phyloP scores from a whole-genome alignment of 2,797 vertebrate species.

The Neoniphon sammara region DNA sequence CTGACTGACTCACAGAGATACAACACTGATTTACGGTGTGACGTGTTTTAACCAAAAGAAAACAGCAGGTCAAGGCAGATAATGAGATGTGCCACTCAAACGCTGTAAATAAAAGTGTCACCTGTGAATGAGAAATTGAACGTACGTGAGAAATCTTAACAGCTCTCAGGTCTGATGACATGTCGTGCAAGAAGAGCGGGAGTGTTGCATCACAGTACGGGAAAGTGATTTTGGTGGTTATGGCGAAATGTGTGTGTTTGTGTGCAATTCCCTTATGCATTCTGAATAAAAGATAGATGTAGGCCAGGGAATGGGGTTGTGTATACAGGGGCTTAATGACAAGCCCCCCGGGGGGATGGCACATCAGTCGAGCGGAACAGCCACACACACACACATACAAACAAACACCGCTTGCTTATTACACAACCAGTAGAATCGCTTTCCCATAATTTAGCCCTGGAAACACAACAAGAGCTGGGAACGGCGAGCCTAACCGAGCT shows the following conservation, averaged over 20 bases:
- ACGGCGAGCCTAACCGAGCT: conserved; percentile 48
- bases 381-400: conserved; percentile 41
- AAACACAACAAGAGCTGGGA: conserved; percentile 53
- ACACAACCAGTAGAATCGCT: conserved; percentile 51
- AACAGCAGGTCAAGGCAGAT: conserved; percentile 25
- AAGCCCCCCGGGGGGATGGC: conserved; percentile 66
- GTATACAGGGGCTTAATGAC: conserved; percentile 73
- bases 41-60: conserved; percentile 46
- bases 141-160: conserved; percentile 1
- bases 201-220: conserved; percentile 61
- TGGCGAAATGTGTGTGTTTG: conserved; percentile 16
- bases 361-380: conserved; percentile 64
- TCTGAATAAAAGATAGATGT: conserved; percentile 62
- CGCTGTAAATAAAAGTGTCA: background rate
- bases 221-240: conserved; percentile 31
- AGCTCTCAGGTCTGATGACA: conserved; percentile 43
- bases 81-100: conserved; percentile 52
- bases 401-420: conserved; percentile 33
- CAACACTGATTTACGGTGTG: conserved; percentile 41
- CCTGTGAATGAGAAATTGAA: conserved; percentile 37
- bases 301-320: conserved; percentile 70
- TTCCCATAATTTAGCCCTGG: conserved; percentile 62
- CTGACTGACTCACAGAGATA: background rate
- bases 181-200: conserved; percentile 38
- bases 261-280: conserved; percentile 39